A percentile compares a stretch with the other conserved stretches of the same genome.
These are phyloP conservation scores for Spermophilus dauricus DNA, from an alignment of 2,113 vertebrate species.

Conservation along the genomic window DNA sequence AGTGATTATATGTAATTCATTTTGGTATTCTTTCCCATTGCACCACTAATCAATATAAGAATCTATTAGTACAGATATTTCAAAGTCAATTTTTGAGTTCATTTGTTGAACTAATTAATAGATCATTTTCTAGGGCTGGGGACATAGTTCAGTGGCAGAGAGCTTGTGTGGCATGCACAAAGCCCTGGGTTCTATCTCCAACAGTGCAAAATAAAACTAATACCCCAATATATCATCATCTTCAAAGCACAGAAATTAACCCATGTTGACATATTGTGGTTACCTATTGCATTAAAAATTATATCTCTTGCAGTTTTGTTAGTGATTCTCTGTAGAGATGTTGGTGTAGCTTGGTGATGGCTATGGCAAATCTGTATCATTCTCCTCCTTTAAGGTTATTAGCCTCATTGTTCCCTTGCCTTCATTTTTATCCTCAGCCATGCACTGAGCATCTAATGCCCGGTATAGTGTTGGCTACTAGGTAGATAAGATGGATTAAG, in stretches of 20 bases:
- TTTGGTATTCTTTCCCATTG: neutral
- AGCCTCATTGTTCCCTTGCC: neutral
- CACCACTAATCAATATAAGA: neutral
- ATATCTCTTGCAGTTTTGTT: neutral
- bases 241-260: neutral
- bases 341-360: neutral
- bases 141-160: neutral
- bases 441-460: neutral
- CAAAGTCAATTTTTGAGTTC: slow-evolving; percentile 40
- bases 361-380: neutral
- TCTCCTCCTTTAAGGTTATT: neutral
- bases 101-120: neutral
- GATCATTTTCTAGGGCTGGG: neutral
- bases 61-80: neutral
- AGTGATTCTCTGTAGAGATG: neutral
- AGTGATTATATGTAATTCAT: neutral
- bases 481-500: neutral
- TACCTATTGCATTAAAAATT: neutral
- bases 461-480: neutral
- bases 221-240: neutral
- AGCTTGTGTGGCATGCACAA: neutral
- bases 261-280: neutral
- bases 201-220: neutral
- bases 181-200: neutral
- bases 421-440: neutral